phyloP scores from a whole-genome alignment of 2,113 vertebrate genomes.

The Nymphicus hollandicus region DNA sequence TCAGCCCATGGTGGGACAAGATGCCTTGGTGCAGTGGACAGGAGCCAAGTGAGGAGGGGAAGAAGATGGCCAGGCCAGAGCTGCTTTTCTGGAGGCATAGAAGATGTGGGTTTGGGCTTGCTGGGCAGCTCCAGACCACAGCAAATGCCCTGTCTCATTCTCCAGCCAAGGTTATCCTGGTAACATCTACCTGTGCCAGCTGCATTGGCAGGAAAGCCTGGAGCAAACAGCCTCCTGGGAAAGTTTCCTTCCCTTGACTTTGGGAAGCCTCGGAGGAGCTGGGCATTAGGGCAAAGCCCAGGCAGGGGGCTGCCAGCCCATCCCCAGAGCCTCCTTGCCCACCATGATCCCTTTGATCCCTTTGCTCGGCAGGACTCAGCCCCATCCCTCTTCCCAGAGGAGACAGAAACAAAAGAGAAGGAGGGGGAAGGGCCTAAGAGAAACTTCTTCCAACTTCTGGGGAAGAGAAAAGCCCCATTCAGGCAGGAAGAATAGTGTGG shows the following conservation, averaged over 20 bases:
- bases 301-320: neutral
- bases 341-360: neutral
- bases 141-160: neutral
- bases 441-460: constrained; percentile 46
- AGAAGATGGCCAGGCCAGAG: neutral
- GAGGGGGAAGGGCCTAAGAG: constrained; percentile 21
- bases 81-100: neutral
- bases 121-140: neutral
- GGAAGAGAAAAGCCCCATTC: constrained; percentile 61
- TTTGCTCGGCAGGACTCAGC: neutral
- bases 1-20: rapidly evolving
- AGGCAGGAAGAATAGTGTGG: constrained; percentile 51
- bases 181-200: neutral
- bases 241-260: neutral
- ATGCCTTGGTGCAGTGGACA: neutral
- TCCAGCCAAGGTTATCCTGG: neutral
- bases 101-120: neutral
- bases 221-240: neutral
- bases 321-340: neutral
- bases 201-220: neutral
- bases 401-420: constrained; percentile 13
- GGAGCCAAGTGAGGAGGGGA: neutral
- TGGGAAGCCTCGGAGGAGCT: neutral
- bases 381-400: neutral
- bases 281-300: rapidly evolving